Evolutionary conservation across 2,113 vertebrate species (phyloP).

Genomic region (Psophia crepitans): DNA sequence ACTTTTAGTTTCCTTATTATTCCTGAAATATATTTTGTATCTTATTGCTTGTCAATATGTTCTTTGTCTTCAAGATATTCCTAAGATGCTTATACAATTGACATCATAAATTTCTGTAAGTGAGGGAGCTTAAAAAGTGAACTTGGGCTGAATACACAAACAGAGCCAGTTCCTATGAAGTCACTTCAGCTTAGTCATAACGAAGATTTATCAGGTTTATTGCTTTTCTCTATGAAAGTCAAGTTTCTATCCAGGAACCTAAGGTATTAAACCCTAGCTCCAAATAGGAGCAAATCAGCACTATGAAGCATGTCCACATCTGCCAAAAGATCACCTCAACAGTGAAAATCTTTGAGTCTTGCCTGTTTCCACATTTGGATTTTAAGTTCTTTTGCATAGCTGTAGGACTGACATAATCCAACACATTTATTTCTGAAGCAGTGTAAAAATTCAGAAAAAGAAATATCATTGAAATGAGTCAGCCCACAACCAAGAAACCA

Average conservation of each 20-base stretch:
- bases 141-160: not conserved
- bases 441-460: not conserved
- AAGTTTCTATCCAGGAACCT: not conserved
- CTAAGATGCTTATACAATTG: not conserved
- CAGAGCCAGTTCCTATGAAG: not conserved
- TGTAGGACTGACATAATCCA: not conserved
- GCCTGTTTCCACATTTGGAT: not conserved
- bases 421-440: not conserved
- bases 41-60: not conserved
- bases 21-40: not conserved
- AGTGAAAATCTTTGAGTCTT: not conserved
- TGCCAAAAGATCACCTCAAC: not conserved
- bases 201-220: not conserved
- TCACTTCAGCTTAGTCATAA: not conserved
- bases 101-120: not conserved
- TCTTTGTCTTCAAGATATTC: not conserved
- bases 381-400: not conserved
- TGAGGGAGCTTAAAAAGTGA: not conserved
- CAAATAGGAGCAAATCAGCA: not conserved
- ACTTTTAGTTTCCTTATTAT: not conserved
- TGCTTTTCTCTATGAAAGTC: not conserved
- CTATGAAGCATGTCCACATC: rapidly evolving
- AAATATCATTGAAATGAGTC: not conserved
- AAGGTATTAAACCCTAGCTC: not conserved
- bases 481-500: not conserved